A percentile compares a stretch with the other conserved stretches of the same genome.
These are phyloP conservation scores for Macrophya annulata DNA, from an alignment of 2,888 invertebrate genomes.

Conservation along the genomic window DNA sequence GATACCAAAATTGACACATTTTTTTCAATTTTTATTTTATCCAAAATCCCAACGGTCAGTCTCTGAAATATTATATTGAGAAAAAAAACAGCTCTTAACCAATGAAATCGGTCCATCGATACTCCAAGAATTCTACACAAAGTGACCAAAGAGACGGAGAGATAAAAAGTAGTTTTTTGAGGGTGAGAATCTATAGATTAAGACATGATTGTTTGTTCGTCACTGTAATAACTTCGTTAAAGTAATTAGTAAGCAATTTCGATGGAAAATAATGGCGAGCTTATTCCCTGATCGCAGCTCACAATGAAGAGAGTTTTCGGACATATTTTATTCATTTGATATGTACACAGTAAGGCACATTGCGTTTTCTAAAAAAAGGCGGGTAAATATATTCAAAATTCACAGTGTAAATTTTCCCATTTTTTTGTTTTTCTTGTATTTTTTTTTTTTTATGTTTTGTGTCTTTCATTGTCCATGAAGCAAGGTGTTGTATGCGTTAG, in stretches of 20 bases:
- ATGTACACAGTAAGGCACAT: not conserved
- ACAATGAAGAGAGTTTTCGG: not conserved
- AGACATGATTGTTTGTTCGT: not conserved
- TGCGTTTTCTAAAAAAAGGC: not conserved
- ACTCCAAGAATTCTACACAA: no score
- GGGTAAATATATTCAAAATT: conserved; percentile 21
- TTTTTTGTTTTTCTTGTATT: not conserved
- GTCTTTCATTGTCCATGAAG: not conserved
- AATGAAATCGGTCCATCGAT: no score
- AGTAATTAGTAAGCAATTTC: not conserved
- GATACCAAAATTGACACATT: no score
- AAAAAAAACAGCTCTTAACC: not conserved
- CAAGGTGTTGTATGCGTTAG: not conserved
- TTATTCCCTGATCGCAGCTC: not conserved
- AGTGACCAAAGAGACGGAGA: no score
- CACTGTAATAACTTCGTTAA: not conserved
- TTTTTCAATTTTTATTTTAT: not conserved
- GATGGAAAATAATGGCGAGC: not conserved
- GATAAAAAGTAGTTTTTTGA: no score
- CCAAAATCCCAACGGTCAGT: not conserved
- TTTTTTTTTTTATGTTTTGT: not conserved
- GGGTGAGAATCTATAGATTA: not conserved
- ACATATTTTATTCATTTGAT: not conserved
- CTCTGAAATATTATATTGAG: not conserved
- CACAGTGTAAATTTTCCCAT: not conserved